Evolutionary conservation across 1,140 invertebrate species (phyloP).

Genomic region (Drosophila quadrilineata): DNA sequence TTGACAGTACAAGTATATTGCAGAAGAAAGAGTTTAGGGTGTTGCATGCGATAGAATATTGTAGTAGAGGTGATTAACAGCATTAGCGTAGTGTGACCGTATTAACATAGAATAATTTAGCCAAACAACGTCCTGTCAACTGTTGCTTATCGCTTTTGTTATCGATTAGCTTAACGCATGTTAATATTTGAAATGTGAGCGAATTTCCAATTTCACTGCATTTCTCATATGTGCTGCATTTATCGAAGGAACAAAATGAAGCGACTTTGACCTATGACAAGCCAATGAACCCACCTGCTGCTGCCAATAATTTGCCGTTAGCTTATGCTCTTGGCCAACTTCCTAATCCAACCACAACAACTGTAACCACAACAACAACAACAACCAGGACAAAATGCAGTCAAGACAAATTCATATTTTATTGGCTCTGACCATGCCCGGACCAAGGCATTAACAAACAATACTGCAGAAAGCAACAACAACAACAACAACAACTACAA

Average conservation of each 20-base stretch:
- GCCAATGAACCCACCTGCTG: conserved; percentile 63
- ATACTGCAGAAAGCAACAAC: conserved; percentile 47
- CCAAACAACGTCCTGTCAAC: too few relatives aligned
- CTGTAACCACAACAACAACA: not conserved
- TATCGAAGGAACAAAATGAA: not conserved
- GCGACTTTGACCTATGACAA: conserved; percentile 44
- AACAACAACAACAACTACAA: conserved; percentile 22
- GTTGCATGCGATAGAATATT: too few relatives aligned
- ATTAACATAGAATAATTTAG: too few relatives aligned
- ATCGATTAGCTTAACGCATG: too few relatives aligned
- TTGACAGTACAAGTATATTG: too few relatives aligned
- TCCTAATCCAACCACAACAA: conserved; percentile 33
- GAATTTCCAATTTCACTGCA: too few relatives aligned
- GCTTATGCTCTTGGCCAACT: conserved; percentile 42
- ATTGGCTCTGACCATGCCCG: conserved; percentile 62
- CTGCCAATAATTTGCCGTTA: conserved; percentile 59
- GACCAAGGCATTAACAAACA: conserved; percentile 69
- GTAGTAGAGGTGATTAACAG: too few relatives aligned
- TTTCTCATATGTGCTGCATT: too few relatives aligned
- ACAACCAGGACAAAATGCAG: conserved; percentile 25
- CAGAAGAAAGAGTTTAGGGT: too few relatives aligned
- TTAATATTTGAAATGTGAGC: too few relatives aligned
- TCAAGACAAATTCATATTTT: conserved; percentile 76
- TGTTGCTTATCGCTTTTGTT: too few relatives aligned
- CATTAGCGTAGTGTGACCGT: too few relatives aligned